Evolutionary conservation across 2,797 vertebrate species (phyloP), one percentile per base, ranked within the genome.

Genomic region (Rhadinocentrus ornatus): DNA sequence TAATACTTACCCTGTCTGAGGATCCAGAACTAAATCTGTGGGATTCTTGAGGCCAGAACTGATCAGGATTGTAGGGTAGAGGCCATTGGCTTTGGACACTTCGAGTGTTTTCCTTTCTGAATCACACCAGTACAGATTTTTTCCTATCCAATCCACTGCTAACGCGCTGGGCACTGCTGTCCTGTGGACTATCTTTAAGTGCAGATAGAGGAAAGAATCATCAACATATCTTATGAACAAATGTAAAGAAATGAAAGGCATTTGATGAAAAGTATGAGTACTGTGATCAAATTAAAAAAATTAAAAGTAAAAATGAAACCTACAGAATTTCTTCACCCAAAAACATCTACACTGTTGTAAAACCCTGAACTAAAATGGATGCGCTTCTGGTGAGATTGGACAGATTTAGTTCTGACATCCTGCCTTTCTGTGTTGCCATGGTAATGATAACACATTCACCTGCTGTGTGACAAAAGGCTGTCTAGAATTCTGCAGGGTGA

Each of bases 61-160:
- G 83, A 99, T 95, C 27, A 99, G 94, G 60, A 97, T 89, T 0
- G 97, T 97, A 2, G 97, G 97, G 76, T 98, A 99, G 9, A 99
- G 96, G 54, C 98, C 98, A 11, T 94, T 99, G 77, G 97, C 95
- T 92, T 98, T 99, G 52, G 98, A 99, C 26, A 99, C 97, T 91
- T 99, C 97, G 83, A 99, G 94, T 13, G 96, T 96, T 89, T 96
- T 96, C 91, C 94, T 98, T 83, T 99, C 97, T 4, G 95, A 94
- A 52, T 99, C 98, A 83, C 96, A 98, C 98, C 97, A 99, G 77
- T 99, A 99, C 56, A 99, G 95, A 83, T 99, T 99, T 89, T 99
- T 99, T 71, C 98, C 98, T 76, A 99, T 96, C 98, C 98, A 99
- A 60, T 99, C 97, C 0, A 99, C 97, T 69, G 98, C 97, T 85